Conservation (phyloP, 2,797 vertebrate genomes). For the Nyctalus aviator region DNA sequence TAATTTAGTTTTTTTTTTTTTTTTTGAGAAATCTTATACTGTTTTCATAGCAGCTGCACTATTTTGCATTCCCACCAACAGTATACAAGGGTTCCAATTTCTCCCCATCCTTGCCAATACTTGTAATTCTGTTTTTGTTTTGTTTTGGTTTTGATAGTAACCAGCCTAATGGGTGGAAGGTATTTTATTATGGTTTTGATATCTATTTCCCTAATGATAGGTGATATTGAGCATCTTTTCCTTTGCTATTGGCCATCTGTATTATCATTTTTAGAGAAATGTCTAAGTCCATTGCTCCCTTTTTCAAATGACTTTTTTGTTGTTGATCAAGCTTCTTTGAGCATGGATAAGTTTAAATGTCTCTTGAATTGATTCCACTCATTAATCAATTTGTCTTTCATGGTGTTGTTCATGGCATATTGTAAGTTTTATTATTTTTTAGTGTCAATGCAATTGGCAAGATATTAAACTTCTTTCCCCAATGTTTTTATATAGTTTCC, state of each 20-base stretch:
- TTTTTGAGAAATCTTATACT: neutral
- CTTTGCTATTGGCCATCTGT: neutral
- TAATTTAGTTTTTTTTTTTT: neutral
- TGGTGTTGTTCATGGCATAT: neutral
- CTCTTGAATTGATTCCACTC: neutral
- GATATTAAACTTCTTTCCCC: neutral
- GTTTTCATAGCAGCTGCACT: neutral
- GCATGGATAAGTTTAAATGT: constrained; percentile 26
- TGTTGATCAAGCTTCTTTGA: constrained; percentile 36
- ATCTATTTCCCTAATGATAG: constrained; percentile 14
- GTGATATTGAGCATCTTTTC: neutral
- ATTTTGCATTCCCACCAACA: neutral
- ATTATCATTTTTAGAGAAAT: constrained; percentile 22
- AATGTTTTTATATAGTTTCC: neutral
- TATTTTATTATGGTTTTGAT: neutral
- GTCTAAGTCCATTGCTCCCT: neutral
- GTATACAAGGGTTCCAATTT: neutral
- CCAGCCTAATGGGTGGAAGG: neutral
- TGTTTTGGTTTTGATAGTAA: neutral
- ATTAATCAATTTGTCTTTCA: constrained; percentile 24
- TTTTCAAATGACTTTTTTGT: constrained; percentile 46
- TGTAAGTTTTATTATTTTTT: constrained; percentile 47
- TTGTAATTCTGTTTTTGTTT: neutral
- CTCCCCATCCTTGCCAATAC: neutral
- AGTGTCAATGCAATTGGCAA: neutral